A percentile compares a stretch with the other conserved stretches of the same genome.
These are phyloP conservation scores for Pithys albifrons DNA, from an alignment of 2,113 vertebrate genomes.

Conservation along the genomic window DNA sequence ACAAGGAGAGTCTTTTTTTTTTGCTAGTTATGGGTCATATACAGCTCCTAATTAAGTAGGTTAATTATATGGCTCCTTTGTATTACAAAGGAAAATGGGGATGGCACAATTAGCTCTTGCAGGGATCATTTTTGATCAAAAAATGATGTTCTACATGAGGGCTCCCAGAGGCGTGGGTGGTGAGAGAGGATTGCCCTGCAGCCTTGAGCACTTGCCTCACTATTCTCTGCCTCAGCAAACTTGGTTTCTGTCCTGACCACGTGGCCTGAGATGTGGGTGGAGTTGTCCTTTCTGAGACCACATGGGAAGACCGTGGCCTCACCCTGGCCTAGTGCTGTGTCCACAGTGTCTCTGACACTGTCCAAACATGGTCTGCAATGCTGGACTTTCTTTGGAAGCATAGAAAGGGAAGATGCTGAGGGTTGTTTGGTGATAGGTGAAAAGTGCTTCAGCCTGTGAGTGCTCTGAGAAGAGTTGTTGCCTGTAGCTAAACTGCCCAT, in stretches of 20 bases:
- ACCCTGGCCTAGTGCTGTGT: neutral
- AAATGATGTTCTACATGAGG: neutral
- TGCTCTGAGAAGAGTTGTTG: neutral
- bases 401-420: neutral
- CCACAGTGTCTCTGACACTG: neutral
- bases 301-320: fast-evolving
- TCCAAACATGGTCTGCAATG: neutral
- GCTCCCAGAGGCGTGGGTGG: neutral
- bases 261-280: neutral
- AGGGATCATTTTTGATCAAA: slow-evolving; percentile 5
- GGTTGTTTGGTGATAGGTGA: neutral
- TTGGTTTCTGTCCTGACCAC: fast-evolving
- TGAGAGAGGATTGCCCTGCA: neutral
- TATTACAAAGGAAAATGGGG: neutral
- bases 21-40: slow-evolving; percentile 35
- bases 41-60: slow-evolving; percentile 51
- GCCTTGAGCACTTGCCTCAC: fast-evolving
- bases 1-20: neutral
- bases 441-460: neutral
- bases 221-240: neutral
- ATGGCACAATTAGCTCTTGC: slow-evolving; percentile 21
- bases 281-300: neutral
- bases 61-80: slow-evolving; percentile 57
- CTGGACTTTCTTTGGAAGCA: neutral
- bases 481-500: neutral